These are phyloP conservation scores for Clarias laeviceps DNA, from an alignment of 2,797 vertebrate species.

Conservation along the genomic window DNA sequence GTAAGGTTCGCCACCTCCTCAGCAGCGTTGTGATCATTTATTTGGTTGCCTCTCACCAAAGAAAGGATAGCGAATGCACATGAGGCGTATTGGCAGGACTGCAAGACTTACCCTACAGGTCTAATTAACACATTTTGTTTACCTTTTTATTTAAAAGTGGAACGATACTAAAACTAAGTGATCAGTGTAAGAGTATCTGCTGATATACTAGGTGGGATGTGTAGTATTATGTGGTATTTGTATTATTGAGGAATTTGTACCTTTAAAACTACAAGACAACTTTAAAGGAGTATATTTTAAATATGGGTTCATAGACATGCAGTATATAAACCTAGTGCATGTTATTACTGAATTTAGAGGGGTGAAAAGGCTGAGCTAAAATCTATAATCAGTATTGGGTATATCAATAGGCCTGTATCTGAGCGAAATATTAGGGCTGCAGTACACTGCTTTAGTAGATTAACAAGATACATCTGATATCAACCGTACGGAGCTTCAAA, in stretches of 20 bases:
- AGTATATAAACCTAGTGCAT: too few species aligned
- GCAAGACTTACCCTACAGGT: not conserved
- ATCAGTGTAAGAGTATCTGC: not conserved
- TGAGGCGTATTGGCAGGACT: not conserved
- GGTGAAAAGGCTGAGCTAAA: not conserved
- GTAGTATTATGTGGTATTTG: too few species aligned
- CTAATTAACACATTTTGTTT: not conserved
- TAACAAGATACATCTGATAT: not conserved
- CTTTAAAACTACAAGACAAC: too few species aligned
- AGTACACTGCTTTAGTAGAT: not conserved
- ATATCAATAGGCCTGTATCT: not conserved
- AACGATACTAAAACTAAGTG: not conserved
- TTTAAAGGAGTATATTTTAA: not conserved
- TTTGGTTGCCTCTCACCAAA: not conserved
- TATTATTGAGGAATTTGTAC: too few species aligned
- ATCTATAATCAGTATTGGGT: not conserved
- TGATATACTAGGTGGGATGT: too few species aligned
- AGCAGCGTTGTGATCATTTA: not conserved
- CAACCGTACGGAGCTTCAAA: not conserved
- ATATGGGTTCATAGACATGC: not conserved
- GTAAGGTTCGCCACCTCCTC: not conserved
- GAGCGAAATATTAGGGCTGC: not conserved
- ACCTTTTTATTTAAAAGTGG: not conserved
- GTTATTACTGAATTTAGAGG: not conserved
- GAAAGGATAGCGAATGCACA: not conserved